Conservation (phyloP, 2,888 invertebrate genomes). For the Eumacrocentrus americanus region DNA sequence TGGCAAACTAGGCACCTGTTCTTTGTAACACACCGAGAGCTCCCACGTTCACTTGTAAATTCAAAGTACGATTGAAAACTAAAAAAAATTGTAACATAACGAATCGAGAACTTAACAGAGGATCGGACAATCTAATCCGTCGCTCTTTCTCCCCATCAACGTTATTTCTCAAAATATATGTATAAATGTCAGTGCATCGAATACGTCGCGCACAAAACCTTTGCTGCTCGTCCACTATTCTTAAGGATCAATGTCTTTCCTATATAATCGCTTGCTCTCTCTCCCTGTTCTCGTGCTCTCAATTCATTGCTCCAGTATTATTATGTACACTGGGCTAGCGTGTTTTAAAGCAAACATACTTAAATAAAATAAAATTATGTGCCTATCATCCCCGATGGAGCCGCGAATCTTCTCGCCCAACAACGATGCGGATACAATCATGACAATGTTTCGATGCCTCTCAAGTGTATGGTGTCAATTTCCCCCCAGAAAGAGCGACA, state of each 20-base stretch:
- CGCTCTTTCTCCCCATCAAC: constrained; percentile 23
- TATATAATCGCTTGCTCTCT: constrained; percentile 23
- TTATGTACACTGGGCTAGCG: background rate
- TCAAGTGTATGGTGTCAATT: background rate
- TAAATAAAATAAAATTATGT: constrained; percentile 21
- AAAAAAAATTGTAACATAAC: constrained; percentile 10
- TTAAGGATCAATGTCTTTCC: constrained; percentile 28
- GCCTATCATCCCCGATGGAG: constrained; percentile 20
- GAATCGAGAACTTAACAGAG: constrained; percentile 13
- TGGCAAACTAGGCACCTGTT: constrained; percentile 36
- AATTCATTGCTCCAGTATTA: constrained; percentile 19
- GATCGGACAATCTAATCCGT: background rate
- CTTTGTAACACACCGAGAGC: constrained; percentile 31
- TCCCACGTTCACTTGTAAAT: constrained; percentile 2
- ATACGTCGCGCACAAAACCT: constrained; percentile 26
- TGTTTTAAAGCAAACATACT: constrained; percentile 7
- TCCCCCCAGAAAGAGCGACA: constrained; percentile 26
- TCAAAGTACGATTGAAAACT: background rate
- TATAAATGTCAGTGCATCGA: constrained; percentile 23
- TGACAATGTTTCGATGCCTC: constrained; percentile 16
- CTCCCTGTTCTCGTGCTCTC: background rate
- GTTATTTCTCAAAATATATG: background rate
- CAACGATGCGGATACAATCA: constrained; percentile 31
- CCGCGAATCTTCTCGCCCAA: constrained; percentile 26
- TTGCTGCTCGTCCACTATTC: constrained; percentile 37